Conservation (phyloP, 2,113 vertebrate species). For the Galeopterus variegatus region DNA sequence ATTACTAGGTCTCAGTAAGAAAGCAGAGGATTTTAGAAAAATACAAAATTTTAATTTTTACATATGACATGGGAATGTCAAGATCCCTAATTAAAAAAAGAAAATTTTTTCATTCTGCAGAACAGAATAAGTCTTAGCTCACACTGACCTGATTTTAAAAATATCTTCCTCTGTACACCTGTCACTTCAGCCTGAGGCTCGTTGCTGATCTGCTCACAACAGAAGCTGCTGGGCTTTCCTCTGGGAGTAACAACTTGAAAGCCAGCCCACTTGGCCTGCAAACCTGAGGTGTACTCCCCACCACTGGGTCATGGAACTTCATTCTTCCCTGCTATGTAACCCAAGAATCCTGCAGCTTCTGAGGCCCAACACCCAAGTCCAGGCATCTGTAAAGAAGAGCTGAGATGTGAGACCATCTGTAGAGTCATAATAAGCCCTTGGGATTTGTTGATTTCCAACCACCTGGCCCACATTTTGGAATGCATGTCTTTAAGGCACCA, state of each 20-base stretch:
- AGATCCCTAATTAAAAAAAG: neutral
- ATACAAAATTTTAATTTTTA: constrained; percentile 81
- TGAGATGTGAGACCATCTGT: neutral
- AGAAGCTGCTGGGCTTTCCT: neutral
- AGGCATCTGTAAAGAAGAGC: neutral
- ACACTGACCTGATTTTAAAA: neutral
- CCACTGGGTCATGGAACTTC: neutral
- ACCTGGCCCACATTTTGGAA: neutral
- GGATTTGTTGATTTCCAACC: neutral
- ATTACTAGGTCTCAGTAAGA: neutral
- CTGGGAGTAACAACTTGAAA: neutral
- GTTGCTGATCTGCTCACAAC: neutral
- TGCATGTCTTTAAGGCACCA: constrained; percentile 59
- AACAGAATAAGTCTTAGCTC: neutral
- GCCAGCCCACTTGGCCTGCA: neutral
- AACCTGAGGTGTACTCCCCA: neutral
- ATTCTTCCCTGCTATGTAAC: neutral
- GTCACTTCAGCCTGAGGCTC: neutral
- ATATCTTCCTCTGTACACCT: neutral
- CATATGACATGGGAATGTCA: neutral
- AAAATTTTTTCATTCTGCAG: neutral
- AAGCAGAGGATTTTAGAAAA: constrained; percentile 68
- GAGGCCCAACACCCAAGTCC: neutral
- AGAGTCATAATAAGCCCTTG: neutral
- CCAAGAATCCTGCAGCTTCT: neutral